Conservation (phyloP, 2,113 vertebrate genomes). For the Gopherus flavomarginatus region DNA sequence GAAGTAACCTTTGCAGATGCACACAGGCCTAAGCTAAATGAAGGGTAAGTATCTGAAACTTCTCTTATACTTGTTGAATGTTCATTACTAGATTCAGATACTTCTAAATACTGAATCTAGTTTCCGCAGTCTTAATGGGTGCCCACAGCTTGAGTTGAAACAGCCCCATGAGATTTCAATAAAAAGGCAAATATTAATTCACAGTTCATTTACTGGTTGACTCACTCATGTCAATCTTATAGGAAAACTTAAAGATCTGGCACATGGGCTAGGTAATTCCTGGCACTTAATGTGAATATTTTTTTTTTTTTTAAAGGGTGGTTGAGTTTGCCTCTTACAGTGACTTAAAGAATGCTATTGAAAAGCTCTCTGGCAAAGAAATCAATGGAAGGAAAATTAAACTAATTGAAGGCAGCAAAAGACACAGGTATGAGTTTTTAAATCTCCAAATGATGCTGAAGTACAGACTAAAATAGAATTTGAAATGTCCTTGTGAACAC, state of each 20-base stretch:
- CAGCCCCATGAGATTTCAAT: neutral
- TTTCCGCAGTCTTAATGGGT: neutral
- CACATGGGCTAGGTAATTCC: neutral
- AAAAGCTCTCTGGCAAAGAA: slow-evolving; percentile 97
- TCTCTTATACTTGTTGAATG: neutral
- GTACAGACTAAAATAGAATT: accelerated
- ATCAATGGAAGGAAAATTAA: slow-evolving; percentile 99
- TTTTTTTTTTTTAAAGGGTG: slow-evolving; percentile 78
- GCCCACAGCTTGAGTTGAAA: neutral
- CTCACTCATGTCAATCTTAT: too few relatives aligned
- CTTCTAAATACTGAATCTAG: neutral
- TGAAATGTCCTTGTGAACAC: neutral
- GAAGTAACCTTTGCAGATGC: slow-evolving; percentile 99
- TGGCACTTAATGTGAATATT: neutral
- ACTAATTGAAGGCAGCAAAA: slow-evolving; percentile 93
- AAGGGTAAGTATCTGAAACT: slow-evolving; percentile 84
- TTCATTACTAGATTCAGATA: too few relatives aligned
- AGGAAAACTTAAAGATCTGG: neutral
- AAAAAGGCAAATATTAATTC: neutral
- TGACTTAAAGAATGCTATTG: slow-evolving; percentile 96
- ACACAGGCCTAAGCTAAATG: slow-evolving; percentile 95
- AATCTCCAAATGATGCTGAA: neutral
- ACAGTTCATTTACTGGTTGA: neutral
- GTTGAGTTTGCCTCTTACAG: slow-evolving; percentile 97
- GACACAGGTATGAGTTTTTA: slow-evolving; percentile 84